phyloP scores from a whole-genome alignment of 2,797 vertebrate species.

The Etheostoma perlongum region DNA sequence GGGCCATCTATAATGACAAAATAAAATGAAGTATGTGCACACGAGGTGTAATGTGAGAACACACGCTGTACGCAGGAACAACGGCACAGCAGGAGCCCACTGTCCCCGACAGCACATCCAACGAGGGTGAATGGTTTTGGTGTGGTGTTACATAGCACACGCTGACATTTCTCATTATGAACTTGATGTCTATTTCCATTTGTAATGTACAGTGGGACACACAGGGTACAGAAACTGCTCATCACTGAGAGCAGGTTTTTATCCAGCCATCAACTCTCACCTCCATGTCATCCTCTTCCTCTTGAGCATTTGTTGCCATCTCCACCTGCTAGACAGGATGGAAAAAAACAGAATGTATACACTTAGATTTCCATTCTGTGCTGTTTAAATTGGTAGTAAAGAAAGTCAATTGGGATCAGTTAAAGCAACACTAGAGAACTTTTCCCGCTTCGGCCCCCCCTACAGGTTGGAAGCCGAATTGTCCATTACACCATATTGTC shows the following conservation, averaged over 20 bases:
- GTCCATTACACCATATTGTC: too few species aligned
- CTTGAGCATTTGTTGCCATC: slow-evolving; percentile 38
- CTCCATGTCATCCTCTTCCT: slow-evolving; percentile 59
- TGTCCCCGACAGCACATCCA: slow-evolving; percentile 4
- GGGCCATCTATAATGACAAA: slow-evolving; percentile 46
- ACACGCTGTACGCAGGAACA: background rate
- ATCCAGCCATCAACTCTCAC: slow-evolving; percentile 60
- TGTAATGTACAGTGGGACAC: background rate
- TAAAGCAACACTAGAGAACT: too few species aligned
- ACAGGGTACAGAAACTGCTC: background rate
- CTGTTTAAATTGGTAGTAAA: background rate
- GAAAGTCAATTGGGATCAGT: background rate
- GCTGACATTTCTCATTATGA: slow-evolving; percentile 23
- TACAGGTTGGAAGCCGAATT: too few species aligned
- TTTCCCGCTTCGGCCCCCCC: too few species aligned
- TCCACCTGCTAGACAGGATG: slow-evolving; percentile 41
- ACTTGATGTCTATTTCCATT: slow-evolving; percentile 18
- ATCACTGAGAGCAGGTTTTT: background rate
- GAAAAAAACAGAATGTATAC: background rate
- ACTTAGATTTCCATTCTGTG: background rate
- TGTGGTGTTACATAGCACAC: slow-evolving; percentile 29
- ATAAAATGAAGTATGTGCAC: slow-evolving; percentile 48
- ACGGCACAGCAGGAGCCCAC: slow-evolving; percentile 15
- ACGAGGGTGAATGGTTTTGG: slow-evolving; percentile 7
- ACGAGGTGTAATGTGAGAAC: slow-evolving; percentile 24